Percentiles rank a stretch among this genome's conserved stretches.
These are phyloP conservation scores for Icerya purchasi DNA, from an alignment of 2,888 invertebrate species.

Conservation along the genomic window DNA sequence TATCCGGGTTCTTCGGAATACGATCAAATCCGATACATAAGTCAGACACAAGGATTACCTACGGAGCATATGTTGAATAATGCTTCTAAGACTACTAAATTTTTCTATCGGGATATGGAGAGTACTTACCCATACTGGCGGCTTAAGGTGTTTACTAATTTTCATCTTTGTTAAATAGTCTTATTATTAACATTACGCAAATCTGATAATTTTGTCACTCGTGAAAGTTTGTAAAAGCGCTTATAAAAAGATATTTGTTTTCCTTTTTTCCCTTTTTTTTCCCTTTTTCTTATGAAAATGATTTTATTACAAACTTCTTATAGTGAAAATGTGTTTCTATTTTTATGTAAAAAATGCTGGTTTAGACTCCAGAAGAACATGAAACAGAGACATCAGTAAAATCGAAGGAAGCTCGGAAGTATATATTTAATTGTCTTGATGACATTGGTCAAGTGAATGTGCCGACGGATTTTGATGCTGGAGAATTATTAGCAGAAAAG, in stretches of 20 bases:
- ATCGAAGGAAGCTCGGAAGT: conserved; percentile 97
- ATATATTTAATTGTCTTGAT: conserved; percentile 97
- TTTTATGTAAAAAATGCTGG: no score
- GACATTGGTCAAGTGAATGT: conserved; percentile 95
- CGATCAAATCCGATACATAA: conserved; percentile 92
- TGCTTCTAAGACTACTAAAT: conserved; percentile 94
- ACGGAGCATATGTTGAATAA: conserved; percentile 93
- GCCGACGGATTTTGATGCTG: conserved; percentile 90
- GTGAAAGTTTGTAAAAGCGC: no score
- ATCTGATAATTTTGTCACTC: no score
- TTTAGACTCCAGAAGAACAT: conserved; percentile 93
- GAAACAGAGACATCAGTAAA: conserved; percentile 93
- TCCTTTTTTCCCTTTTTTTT: no score
- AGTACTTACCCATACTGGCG: conserved; percentile 44
- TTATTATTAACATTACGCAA: no score
- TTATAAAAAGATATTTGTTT: no score
- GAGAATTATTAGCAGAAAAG: conserved; percentile 88
- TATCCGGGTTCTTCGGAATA: conserved; percentile 99
- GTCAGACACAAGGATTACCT: conserved; percentile 90
- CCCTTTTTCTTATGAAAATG: no score
- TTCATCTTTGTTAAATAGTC: no score
- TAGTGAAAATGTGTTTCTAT: no score
- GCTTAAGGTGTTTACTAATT: conserved; percentile 28
- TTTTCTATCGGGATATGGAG: conserved; percentile 91
- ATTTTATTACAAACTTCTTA: no score